A percentile compares a stretch with the other conserved stretches of the same genome.
phyloP scores from a whole-genome alignment of 1,140 invertebrate genomes.

The Anoplolepis gracilipes region DNA sequence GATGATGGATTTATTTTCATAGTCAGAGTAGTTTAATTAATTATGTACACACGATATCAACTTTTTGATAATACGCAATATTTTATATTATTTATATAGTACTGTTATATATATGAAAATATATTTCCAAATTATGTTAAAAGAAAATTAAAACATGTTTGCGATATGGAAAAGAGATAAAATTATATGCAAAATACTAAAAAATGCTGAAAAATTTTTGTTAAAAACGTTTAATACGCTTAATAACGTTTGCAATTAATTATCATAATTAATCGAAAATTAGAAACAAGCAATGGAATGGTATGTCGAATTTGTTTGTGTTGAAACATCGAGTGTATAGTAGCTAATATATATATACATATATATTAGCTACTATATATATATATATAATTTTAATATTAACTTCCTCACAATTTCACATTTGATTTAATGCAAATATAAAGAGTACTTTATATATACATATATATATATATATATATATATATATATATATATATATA shows the following conservation, averaged over 20 bases:
- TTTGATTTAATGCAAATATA: neutral
- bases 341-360: no score
- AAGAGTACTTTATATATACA: neutral
- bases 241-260: constrained; percentile 6
- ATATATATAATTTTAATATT: neutral
- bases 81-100: no score
- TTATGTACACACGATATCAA: no score
- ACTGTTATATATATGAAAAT: no score
- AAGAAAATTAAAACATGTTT: no score
- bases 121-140: no score
- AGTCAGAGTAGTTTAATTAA: no score
- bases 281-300: neutral
- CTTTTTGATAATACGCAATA: no score
- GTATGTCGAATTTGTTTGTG: neutral
- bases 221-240: neutral
- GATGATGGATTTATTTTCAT: no score
- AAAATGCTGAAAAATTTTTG: no score
- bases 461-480: constrained; percentile 3
- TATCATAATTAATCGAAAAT: neutral
- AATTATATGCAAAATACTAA: no score
- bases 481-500: neutral
- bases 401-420: neutral
- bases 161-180: no score
- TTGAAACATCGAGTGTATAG: neutral
- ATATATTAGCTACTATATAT: neutral